These are phyloP conservation scores for Echiichthys vipera DNA, from an alignment of 2,797 vertebrate genomes.

Conservation along the genomic window DNA sequence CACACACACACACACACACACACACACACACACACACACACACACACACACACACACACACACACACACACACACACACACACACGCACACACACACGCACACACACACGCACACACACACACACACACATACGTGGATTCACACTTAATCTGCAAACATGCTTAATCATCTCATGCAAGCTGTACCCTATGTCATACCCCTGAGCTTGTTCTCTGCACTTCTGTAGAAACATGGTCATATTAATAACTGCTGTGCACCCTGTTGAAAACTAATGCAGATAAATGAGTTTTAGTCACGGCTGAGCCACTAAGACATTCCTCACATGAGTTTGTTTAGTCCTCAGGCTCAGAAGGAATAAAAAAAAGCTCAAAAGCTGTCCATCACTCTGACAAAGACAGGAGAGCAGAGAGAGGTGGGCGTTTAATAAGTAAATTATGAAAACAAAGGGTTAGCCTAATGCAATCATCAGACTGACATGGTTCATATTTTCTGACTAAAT, in stretches of 20 bases:
- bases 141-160: conserved; percentile 31
- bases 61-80: neutral
- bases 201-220: conserved; percentile 39
- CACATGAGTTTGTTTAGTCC: conserved; percentile 27
- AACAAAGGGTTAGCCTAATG: neutral
- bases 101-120: neutral
- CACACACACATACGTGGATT: neutral
- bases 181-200: conserved; percentile 15
- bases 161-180: conserved; percentile 41
- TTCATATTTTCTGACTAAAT: conserved; percentile 21
- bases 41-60: neutral
- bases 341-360: conserved; percentile 6
- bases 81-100: neutral
- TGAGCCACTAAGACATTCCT: conserved; percentile 39
- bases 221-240: conserved; percentile 35
- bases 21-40: neutral
- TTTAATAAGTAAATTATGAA: conserved; percentile 15
- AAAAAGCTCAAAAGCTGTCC: neutral
- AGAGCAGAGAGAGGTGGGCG: conserved; percentile 5
- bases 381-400: conserved; percentile 9
- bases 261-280: conserved; percentile 54
- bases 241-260: conserved; percentile 34
- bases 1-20: neutral
- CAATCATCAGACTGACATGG: neutral
- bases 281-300: conserved; percentile 49